Evolutionary conservation across 2,888 invertebrate genomes (phyloP).

Genomic region (Drosophila kuntzei): DNA sequence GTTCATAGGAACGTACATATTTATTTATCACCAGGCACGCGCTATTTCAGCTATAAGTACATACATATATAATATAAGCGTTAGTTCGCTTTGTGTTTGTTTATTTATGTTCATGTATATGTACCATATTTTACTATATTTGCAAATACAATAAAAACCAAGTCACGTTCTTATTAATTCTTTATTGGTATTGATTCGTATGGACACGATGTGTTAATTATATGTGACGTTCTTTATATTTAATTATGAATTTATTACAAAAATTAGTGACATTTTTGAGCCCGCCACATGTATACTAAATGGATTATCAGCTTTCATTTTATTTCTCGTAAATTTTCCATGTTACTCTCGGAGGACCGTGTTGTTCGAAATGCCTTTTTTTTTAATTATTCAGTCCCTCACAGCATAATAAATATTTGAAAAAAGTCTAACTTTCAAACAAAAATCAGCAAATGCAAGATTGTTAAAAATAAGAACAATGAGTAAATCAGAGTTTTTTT

Average conservation of each 20-base stretch:
- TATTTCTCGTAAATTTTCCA: conserved; percentile 43
- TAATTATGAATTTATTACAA: conserved; percentile 55
- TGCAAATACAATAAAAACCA: conserved; percentile 60
- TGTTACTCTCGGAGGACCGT: conserved; percentile 12
- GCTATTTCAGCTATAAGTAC: conserved; percentile 2
- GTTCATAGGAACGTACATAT: conserved; percentile 1
- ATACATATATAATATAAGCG: background rate
- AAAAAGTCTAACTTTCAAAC: background rate
- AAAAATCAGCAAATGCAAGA: background rate
- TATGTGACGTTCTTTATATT: conserved; percentile 67
- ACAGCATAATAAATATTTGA: background rate
- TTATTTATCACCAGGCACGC: conserved; percentile 22
- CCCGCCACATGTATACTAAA: conserved; percentile 30
- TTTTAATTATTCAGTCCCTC: background rate
- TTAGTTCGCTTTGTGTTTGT: conserved; percentile 30
- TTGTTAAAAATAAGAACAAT: too few relatives aligned
- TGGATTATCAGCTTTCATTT: conserved; percentile 47
- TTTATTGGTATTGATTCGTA: conserved; percentile 38
- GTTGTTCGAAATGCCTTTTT: background rate
- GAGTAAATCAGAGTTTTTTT: too few relatives aligned
- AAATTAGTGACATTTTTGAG: conserved; percentile 63
- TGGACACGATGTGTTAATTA: conserved; percentile 57
- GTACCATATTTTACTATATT: conserved; percentile 46
- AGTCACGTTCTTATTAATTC: conserved; percentile 74
- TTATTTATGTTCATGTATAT: conserved; percentile 19